phyloP scores from a whole-genome alignment of 2,888 invertebrate genomes.

The Tuberolachnus salignus region DNA sequence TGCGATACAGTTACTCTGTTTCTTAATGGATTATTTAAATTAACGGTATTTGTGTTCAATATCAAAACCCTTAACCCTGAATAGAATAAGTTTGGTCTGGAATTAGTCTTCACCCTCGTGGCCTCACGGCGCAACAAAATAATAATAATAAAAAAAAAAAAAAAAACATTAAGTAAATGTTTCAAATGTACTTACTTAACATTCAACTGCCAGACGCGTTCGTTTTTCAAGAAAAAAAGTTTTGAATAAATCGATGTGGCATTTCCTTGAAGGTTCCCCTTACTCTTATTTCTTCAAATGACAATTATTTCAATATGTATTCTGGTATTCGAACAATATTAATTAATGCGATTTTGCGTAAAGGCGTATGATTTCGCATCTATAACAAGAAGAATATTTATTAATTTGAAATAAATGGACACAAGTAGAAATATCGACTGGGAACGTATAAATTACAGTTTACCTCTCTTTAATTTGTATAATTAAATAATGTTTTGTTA shows the following conservation, averaged over 20 bases:
- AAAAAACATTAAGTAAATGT: constrained; percentile 11
- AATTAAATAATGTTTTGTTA: too few relatives aligned
- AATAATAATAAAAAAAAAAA: constrained; percentile 13
- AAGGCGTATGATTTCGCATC: too few relatives aligned
- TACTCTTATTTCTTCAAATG: background rate
- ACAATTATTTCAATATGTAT: background rate
- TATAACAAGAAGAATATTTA: too few relatives aligned
- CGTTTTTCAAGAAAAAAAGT: background rate
- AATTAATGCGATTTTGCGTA: constrained; percentile 4
- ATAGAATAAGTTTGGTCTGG: constrained; percentile 4
- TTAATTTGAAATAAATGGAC: too few relatives aligned
- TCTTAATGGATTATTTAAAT: constrained; percentile 15
- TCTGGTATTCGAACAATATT: constrained; percentile 5
- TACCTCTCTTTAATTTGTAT: too few relatives aligned
- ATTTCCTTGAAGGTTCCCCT: background rate
- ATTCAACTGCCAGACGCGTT: constrained; percentile 15
- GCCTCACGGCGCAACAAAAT: background rate
- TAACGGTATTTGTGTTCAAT: constrained; percentile 6
- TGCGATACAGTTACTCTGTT: background rate
- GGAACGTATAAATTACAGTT: too few relatives aligned
- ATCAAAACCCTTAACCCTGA: background rate
- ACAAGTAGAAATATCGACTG: too few relatives aligned
- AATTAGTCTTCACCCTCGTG: constrained; percentile 18
- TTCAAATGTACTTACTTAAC: constrained; percentile 2
- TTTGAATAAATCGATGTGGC: too few relatives aligned